Evolutionary conservation across 2,888 invertebrate genomes (phyloP).

Genomic region (Mellilla xanthometata): DNA sequence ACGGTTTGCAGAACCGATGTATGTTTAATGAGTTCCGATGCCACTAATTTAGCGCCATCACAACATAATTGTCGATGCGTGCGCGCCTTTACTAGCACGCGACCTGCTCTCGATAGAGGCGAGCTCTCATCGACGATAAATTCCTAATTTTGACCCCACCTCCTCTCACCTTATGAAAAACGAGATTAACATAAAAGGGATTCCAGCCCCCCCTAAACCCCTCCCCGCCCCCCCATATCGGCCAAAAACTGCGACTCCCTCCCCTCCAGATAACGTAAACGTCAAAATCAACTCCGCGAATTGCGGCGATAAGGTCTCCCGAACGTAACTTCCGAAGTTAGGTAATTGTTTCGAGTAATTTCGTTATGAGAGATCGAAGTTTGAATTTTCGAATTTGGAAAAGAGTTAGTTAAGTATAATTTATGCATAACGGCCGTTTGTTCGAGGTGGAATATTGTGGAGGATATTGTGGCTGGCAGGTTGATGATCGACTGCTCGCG

Average conservation of each 20-base stretch:
- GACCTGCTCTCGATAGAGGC: slow-evolving; percentile 15
- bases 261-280: slow-evolving; percentile 36
- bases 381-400: slow-evolving; percentile 8
- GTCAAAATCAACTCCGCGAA: slow-evolving; percentile 43
- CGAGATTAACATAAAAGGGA: slow-evolving; percentile 25
- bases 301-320: slow-evolving; percentile 43
- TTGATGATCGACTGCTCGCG: background rate
- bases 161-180: slow-evolving; percentile 28
- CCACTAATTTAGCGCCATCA: slow-evolving; percentile 1
- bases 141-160: slow-evolving; percentile 19
- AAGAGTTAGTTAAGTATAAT: slow-evolving; percentile 24
- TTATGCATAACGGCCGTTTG: slow-evolving; percentile 23
- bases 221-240: slow-evolving; percentile 12
- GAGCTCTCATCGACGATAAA: slow-evolving; percentile 18
- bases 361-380: slow-evolving; percentile 20
- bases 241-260: slow-evolving; percentile 23
- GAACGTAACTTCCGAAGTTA: slow-evolving; percentile 28
- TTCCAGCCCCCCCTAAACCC: slow-evolving; percentile 13
- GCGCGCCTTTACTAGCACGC: slow-evolving; percentile 2
- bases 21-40: slow-evolving; percentile 2
- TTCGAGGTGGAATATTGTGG: background rate
- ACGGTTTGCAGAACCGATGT: background rate
- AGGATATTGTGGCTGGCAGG: background rate
- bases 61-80: background rate
- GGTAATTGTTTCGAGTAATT: slow-evolving; percentile 33